A percentile compares a stretch with the other conserved stretches of the same genome.
Conservation (phyloP, 1,140 invertebrate genomes). For the Melitaea cinxia region DNA sequence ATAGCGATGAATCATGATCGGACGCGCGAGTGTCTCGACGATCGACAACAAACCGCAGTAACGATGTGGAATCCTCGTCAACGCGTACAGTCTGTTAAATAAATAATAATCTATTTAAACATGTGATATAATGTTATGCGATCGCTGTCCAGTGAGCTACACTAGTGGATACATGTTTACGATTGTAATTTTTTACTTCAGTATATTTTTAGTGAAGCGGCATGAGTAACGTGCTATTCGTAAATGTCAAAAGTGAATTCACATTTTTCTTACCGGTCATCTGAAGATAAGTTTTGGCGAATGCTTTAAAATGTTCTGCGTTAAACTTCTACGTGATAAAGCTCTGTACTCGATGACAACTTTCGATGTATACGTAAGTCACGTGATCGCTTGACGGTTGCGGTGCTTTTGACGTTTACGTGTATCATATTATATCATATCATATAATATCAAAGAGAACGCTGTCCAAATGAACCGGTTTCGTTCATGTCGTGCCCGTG, state of each 20-base stretch:
- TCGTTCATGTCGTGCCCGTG: slow-evolving; percentile 37
- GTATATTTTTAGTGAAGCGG: slow-evolving; percentile 72
- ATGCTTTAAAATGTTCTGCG: slow-evolving; percentile 61
- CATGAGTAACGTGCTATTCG: slow-evolving; percentile 73
- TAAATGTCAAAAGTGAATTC: slow-evolving; percentile 74
- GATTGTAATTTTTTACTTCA: slow-evolving; percentile 77
- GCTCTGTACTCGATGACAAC: slow-evolving; percentile 62
- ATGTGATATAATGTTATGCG: slow-evolving; percentile 77
- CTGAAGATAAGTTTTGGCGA: slow-evolving; percentile 31
- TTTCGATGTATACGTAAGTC: slow-evolving; percentile 69
- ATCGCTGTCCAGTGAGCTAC: slow-evolving; percentile 65
- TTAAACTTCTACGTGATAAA: slow-evolving; percentile 64
- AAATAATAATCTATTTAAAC: slow-evolving; percentile 76
- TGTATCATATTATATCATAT: slow-evolving; percentile 40
- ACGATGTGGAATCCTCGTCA: slow-evolving; percentile 47
- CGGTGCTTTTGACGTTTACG: slow-evolving; percentile 71
- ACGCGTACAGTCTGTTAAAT: slow-evolving; percentile 57
- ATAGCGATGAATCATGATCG: slow-evolving; percentile 70
- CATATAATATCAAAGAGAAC: slow-evolving; percentile 37
- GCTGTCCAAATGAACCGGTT: slow-evolving; percentile 46
- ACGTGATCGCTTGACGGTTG: slow-evolving; percentile 50
- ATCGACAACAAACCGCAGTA: slow-evolving; percentile 60
- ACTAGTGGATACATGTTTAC: slow-evolving; percentile 72
- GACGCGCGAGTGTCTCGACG: slow-evolving; percentile 61
- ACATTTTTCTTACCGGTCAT: slow-evolving; percentile 40